phyloP scores from a whole-genome alignment of 2,888 invertebrate species.

The Cryptus viduatorius region DNA sequence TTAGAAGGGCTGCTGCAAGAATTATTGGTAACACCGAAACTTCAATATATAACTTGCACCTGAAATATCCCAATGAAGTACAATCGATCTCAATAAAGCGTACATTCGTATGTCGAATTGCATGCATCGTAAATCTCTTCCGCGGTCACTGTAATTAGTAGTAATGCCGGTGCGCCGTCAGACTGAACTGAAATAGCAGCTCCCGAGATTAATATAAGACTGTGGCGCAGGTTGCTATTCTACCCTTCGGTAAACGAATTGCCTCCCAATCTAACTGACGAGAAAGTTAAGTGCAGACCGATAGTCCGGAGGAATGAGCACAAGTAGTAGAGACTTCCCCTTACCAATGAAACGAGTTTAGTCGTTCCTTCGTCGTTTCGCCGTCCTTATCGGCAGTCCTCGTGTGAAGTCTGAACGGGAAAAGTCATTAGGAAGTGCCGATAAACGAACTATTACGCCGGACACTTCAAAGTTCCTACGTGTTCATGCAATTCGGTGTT shows the following conservation, averaged over 20 bases:
- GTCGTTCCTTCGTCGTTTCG: slow-evolving; percentile 48
- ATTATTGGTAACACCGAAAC: no score
- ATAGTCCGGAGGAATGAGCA: slow-evolving; percentile 26
- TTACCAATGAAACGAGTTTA: slow-evolving; percentile 50
- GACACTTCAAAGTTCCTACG: neutral
- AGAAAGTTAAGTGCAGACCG: slow-evolving; percentile 57
- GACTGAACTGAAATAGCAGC: slow-evolving; percentile 50
- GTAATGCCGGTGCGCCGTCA: slow-evolving; percentile 55
- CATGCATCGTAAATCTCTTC: slow-evolving; percentile 44
- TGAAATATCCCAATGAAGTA: no score
- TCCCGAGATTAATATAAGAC: slow-evolving; percentile 59
- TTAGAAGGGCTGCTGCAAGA: no score
- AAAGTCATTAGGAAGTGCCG: slow-evolving; percentile 46
- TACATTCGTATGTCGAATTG: neutral
- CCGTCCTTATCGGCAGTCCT: slow-evolving; percentile 19
- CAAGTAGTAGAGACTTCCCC: neutral
- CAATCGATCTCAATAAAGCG: slow-evolving; percentile 42
- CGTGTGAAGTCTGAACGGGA: slow-evolving; percentile 9
- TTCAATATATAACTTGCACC: no score
- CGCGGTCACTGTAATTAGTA: slow-evolving; percentile 60
- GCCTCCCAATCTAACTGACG: slow-evolving; percentile 49
- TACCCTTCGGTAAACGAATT: slow-evolving; percentile 56
- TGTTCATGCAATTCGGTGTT: slow-evolving; percentile 13
- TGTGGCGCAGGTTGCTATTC: slow-evolving; percentile 2
- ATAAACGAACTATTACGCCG: slow-evolving; percentile 48